Conservation (phyloP, 2,888 invertebrate species). For the Chymomyza amoena region DNA sequence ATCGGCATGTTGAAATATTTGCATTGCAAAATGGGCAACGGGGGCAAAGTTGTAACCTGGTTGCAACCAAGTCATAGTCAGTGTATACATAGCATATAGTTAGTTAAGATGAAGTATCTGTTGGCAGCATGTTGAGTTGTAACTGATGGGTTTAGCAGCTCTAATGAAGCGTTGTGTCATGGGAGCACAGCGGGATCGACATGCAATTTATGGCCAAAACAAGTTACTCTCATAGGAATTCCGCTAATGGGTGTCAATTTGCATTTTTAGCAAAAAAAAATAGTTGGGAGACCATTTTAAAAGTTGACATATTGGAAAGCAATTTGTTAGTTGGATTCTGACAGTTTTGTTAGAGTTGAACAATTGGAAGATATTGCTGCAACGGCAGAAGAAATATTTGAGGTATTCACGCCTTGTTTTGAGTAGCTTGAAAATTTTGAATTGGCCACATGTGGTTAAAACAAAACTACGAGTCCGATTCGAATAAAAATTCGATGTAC, state of each 20-base stretch:
- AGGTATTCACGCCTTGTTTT: too few relatives aligned
- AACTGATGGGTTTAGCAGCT: background rate
- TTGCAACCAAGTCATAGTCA: background rate
- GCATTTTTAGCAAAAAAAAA: background rate
- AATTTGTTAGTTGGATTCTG: too few relatives aligned
- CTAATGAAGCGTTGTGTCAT: background rate
- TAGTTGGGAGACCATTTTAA: background rate
- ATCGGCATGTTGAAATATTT: constrained; percentile 42
- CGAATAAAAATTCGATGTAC: too few relatives aligned
- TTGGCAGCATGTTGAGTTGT: background rate
- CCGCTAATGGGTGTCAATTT: background rate
- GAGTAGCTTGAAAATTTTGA: too few relatives aligned
- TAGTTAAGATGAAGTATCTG: background rate
- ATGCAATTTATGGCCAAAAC: background rate
- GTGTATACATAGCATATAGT: background rate
- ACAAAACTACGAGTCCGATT: too few relatives aligned
- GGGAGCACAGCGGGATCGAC: background rate
- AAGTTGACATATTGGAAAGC: background rate
- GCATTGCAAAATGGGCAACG: constrained; percentile 45
- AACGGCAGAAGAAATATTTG: too few relatives aligned
- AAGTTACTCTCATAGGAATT: background rate
- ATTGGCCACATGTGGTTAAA: too few relatives aligned
- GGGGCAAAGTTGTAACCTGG: constrained; percentile 9
- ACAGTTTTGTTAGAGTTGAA: too few relatives aligned
- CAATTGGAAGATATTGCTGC: too few relatives aligned